Evolutionary conservation across 2,888 invertebrate genomes (phyloP), one percentile per base, ranked within the genome.

Genomic region (Apocheima hispidaria): DNA sequence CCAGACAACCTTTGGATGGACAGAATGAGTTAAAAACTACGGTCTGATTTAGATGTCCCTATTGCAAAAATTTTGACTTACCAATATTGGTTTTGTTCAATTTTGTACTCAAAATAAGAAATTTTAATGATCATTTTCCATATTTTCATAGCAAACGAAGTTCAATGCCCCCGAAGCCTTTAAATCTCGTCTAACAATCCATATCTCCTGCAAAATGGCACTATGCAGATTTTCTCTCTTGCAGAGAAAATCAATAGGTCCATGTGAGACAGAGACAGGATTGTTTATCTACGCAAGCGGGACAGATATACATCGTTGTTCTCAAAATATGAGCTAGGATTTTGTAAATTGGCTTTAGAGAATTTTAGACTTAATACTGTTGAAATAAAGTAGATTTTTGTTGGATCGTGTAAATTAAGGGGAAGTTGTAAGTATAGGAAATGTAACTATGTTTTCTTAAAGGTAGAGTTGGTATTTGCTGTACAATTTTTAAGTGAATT

Each of bases 161-260:
- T 23, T 62, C 61, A 49, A 28, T 35, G 61, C 14, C 48, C 61
- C 36, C 30, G 1, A 4, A 55, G 51, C 48, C 41, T 36, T 40
- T 65, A 66, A 61, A 67, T 67, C 69, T 57, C 36, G 30, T 12
- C 46, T 36, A 65, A 58, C 50, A 53, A 58, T 36, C 53, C 49
- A 65, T 49, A 68, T 68, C 59, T 57, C 60, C 38, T 53, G 50
- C 40, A 46, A 61, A 70, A 68, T 69, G 66, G 69, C 67, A 64
- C 40, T 71, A 72, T 72, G 72, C 71, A 71, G 69, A 72, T 68
- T 69, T 63, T 21, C 61, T 64, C 67, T 64, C 60, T 54, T 40
- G 51, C 59, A 52, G n/a, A 62, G 71, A 71, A 73, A 71, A 73
- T 71, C 71, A 71, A 71, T 71, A 73, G 49, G 41, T 55, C 41